Base-by-base conservation (phyloP, 2,797 vertebrate species). In the Vespertilio murinus region DNA sequence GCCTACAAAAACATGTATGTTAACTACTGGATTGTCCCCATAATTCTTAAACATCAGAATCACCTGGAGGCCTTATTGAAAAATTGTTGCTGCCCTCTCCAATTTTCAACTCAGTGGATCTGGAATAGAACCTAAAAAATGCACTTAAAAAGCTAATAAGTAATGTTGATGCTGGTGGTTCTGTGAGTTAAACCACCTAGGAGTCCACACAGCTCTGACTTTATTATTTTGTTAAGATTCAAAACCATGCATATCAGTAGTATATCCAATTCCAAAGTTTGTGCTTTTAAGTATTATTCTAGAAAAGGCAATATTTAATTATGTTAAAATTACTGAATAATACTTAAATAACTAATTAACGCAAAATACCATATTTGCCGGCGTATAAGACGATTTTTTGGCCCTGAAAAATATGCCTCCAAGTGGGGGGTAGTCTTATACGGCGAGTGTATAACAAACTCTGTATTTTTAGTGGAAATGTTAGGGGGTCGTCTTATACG, bases 61-160 rank as follows among this genome's bases (percentile, higher is more conserved):
- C 28, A 73, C 12, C 54, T 77, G 14, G 25, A 74, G 20, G 14
- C 11, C 40, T 40, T 45, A 30, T 9, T 33, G 35, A 86, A 92
- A 42, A 23, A 73, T 2, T 4, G 2, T n/a, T 11, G 4, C 6
- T 47, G 45, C 28, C 12, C 47, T 73, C 47, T 49, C 4, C 17
- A 70, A 42, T 81, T 93, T 94, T 64, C 77, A 47, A 84, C 67
- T 94, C 54, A 82, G 40, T 30, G 71, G 61, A 79, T 91, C 10
- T 80, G 33, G 33, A 86, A 17, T 17, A 2, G 6, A 47, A 86
- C 2, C 13, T 22, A 42, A 28, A 83, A 59, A 79, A n/a, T 59
- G 10, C 5, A 64, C 85, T 67, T 87, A 77, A 56, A 40, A 85
- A 56, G 22, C 33, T 59, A 54, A 30, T 85, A 56, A 85, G 7